These are phyloP conservation scores for Dinothrombium tinctorium DNA, from an alignment of 1,140 invertebrate species.

Conservation along the genomic window DNA sequence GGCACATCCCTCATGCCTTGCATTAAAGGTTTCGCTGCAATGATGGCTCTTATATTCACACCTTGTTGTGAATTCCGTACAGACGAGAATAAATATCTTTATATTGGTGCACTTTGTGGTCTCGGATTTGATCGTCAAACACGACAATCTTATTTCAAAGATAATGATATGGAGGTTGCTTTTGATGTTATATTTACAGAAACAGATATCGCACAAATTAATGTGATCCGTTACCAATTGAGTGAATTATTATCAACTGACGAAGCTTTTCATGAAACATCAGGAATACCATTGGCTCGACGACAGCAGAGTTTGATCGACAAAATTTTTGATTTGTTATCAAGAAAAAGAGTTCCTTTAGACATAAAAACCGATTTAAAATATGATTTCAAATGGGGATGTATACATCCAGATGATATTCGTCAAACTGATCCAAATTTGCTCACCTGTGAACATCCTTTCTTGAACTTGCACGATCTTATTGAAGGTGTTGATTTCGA, in stretches of 20 bases:
- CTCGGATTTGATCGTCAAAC: constrained; percentile 35
- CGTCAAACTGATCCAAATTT: no score
- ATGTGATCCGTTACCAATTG: constrained; percentile 6
- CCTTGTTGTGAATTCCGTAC: constrained; percentile 44
- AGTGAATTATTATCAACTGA: constrained; percentile 2
- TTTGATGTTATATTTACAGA: constrained; percentile 31
- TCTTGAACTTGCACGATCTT: no score
- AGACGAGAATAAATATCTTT: constrained; percentile 30
- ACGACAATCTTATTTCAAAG: constrained; percentile 34
- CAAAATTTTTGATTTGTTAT: not conserved
- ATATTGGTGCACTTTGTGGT: constrained; percentile 53
- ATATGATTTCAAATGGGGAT: not conserved
- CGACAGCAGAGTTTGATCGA: not conserved
- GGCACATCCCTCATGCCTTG: constrained; percentile 70
- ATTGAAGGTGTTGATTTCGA: no score
- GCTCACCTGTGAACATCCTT: no score
- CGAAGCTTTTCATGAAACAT: not conserved
- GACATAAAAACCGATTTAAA: not conserved
- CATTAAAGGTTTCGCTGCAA: constrained; percentile 44
- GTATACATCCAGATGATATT: no score
- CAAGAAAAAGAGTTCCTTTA: not conserved
- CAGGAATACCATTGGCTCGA: not conserved
- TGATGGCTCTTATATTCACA: constrained; percentile 53
- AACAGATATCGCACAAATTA: constrained; percentile 15
- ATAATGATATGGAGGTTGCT: constrained; percentile 54